A percentile compares a stretch with the other conserved stretches of the same genome.
These are phyloP conservation scores for Dolichoris vasculosae DNA, from an alignment of 1,140 invertebrate species.

Conservation along the genomic window DNA sequence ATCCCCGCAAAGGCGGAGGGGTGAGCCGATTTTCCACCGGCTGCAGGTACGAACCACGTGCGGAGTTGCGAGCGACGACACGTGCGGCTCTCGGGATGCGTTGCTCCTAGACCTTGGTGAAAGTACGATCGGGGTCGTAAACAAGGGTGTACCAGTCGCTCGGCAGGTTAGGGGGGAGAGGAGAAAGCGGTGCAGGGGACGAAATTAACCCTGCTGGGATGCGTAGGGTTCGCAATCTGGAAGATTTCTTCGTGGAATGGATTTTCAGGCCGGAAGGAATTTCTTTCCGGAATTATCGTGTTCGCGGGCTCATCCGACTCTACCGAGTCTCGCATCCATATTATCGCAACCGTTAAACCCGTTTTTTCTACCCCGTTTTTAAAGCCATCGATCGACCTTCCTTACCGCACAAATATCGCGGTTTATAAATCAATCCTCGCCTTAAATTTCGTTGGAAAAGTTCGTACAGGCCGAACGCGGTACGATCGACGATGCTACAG, in stretches of 20 bases:
- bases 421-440: no score
- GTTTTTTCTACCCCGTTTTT: no score
- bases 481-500: no score
- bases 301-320: neutral
- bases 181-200: neutral
- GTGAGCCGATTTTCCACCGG: slow-evolving; percentile 10
- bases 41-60: slow-evolving; percentile 4
- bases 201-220: neutral
- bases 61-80: neutral
- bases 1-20: neutral
- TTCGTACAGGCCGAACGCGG: no score
- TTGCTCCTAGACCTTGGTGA: neutral
- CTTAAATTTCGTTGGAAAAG: no score
- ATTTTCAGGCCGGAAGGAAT: neutral
- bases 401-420: no score
- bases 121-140: neutral
- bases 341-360: no score
- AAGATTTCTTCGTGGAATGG: neutral
- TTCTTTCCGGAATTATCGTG: neutral
- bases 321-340: no score
- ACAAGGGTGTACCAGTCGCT: slow-evolving; percentile 2
- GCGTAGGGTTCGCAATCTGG: neutral
- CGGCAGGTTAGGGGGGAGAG: neutral
- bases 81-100: slow-evolving; percentile 4
- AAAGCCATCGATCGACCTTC: no score